Conservation (phyloP, 2,797 vertebrate species). For the Periophthalmus magnuspinnatus region DNA sequence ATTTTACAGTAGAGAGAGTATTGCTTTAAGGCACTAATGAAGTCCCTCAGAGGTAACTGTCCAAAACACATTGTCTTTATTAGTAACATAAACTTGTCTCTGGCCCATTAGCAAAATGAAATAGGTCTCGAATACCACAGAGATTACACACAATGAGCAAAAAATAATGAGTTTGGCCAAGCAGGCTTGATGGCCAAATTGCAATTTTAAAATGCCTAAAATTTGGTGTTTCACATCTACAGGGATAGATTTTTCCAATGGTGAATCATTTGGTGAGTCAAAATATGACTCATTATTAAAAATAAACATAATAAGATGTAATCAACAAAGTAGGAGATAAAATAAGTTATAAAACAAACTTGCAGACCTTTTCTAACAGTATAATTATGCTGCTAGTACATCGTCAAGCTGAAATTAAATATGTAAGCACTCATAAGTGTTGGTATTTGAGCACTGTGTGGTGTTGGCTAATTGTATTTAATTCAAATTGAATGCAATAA, state of each 20-base stretch:
- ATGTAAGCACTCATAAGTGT: too few relatives aligned
- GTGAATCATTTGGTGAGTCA: conserved; percentile 1
- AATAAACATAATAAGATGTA: not conserved
- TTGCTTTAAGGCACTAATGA: too few relatives aligned
- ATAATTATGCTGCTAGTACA: not conserved
- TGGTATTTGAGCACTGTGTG: too few relatives aligned
- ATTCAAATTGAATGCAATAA: not conserved
- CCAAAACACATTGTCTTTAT: not conserved
- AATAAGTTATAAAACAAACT: not conserved
- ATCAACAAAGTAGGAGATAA: not conserved
- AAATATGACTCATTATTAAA: not conserved
- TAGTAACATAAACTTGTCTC: not conserved
- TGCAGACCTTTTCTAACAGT: not conserved
- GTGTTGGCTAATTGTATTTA: too few relatives aligned
- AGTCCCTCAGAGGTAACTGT: too few relatives aligned
- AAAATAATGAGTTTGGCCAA: not conserved
- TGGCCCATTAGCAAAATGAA: not conserved
- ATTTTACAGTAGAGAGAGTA: too few relatives aligned
- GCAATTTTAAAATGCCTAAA: too few relatives aligned
- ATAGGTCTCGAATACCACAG: not conserved
- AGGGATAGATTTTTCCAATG: not conserved
- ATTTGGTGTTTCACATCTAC: not conserved
- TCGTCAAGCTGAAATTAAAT: not conserved
- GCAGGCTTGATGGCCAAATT: not conserved
- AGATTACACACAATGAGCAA: not conserved